A percentile compares a stretch with the other conserved stretches of the same genome.
These are phyloP conservation scores for Brachyptera putata DNA, from an alignment of 2,888 invertebrate species.

Conservation along the genomic window DNA sequence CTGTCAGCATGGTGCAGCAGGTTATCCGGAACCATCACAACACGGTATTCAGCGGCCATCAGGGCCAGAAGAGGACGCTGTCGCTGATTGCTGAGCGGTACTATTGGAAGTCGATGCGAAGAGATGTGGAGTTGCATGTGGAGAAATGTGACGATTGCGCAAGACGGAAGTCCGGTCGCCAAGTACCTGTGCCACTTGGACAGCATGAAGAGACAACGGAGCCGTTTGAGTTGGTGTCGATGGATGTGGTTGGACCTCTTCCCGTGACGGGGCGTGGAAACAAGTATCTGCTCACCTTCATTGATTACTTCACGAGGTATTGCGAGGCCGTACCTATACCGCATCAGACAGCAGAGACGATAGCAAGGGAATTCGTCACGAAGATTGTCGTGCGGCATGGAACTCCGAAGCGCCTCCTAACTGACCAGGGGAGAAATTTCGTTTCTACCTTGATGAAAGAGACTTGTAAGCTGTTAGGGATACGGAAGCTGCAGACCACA, in stretches of 20 bases:
- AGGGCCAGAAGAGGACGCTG: too few species aligned
- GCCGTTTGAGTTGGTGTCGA: constrained; percentile 33
- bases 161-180: background rate
- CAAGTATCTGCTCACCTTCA: constrained; percentile 14
- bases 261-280: constrained; percentile 22
- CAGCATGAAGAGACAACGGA: background rate
- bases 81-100: too few species aligned
- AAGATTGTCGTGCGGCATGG: too few species aligned
- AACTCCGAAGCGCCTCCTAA: too few species aligned
- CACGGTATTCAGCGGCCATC: too few species aligned
- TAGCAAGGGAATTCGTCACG: constrained; percentile 27
- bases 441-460: too few species aligned
- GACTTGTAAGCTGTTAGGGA: too few species aligned
- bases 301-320: constrained; percentile 14
- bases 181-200: background rate
- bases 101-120: background rate
- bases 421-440: too few species aligned
- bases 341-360: constrained; percentile 33
- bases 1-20: too few species aligned
- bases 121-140: too few species aligned
- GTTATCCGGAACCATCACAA: too few species aligned
- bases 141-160: background rate
- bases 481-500: background rate
- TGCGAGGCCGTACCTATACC: constrained; percentile 31
- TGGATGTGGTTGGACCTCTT: constrained; percentile 33